These are phyloP conservation scores for Montipora efflorescens DNA, from an alignment of 64 coral and sea anemone genomes.

Conservation along the genomic window DNA sequence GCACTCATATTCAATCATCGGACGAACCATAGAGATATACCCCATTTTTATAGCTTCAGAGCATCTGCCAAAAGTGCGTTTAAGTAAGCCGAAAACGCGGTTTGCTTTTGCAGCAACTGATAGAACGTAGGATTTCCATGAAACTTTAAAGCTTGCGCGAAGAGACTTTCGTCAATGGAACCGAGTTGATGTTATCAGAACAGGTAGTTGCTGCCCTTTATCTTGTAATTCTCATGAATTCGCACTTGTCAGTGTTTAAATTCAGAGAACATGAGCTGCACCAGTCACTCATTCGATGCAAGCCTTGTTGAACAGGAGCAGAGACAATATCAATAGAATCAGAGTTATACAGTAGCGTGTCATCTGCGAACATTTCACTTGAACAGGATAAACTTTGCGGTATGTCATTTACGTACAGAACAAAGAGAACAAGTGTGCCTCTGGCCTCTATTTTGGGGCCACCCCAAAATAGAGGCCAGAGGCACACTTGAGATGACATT, in stretches of 20 bases:
- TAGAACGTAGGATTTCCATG: slow-evolving; percentile 40
- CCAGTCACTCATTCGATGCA: neutral
- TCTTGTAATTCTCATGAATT: slow-evolving; percentile 35
- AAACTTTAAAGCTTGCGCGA: slow-evolving; percentile 4
- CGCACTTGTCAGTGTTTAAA: slow-evolving; percentile 5
- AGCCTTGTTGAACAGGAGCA: slow-evolving; percentile 1
- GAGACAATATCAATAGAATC: slow-evolving; percentile 23
- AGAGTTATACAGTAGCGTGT: slow-evolving; percentile 1
- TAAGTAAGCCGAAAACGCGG: neutral
- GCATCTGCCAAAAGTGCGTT: neutral
- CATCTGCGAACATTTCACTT: slow-evolving; percentile 37
- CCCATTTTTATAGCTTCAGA: slow-evolving; percentile 19
- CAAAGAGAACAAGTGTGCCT: too few relatives aligned
- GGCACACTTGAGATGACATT: slow-evolving; percentile 17
- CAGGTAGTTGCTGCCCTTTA: neutral
- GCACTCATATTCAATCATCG: slow-evolving; percentile 36
- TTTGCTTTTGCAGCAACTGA: slow-evolving; percentile 29
- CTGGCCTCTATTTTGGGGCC: too few relatives aligned
- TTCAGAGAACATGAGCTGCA: slow-evolving; percentile 22
- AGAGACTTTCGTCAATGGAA: neutral
- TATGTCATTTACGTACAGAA: slow-evolving; percentile 14
- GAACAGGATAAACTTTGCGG: slow-evolving; percentile 4
- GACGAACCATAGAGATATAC: slow-evolving; percentile 23
- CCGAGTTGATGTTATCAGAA: slow-evolving; percentile 9
- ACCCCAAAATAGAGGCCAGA: neutral